These are phyloP conservation scores for Daphoenositta chrysoptera DNA, from an alignment of 2,113 vertebrate genomes.

Conservation along the genomic window DNA sequence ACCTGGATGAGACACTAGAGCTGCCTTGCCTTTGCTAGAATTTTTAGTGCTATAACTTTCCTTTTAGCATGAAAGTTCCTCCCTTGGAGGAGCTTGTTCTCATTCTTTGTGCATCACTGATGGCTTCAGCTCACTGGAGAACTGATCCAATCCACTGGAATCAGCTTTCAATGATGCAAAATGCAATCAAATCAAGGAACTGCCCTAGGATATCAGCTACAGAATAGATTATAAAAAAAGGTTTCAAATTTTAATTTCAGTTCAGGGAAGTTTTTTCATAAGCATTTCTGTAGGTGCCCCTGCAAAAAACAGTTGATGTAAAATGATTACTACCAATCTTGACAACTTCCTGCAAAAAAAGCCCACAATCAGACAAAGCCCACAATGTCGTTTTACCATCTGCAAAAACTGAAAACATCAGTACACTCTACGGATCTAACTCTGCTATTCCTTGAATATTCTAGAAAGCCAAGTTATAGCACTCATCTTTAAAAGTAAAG, in stretches of 20 bases:
- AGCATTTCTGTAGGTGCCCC: neutral
- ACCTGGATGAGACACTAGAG: neutral
- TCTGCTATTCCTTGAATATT: neutral
- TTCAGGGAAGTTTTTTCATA: neutral
- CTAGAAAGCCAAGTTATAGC: neutral
- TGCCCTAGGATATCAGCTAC: neutral
- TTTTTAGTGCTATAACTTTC: neutral
- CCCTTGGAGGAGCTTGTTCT: neutral
- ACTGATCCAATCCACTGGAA: neutral
- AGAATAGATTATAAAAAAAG: neutral
- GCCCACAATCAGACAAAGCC: neutral
- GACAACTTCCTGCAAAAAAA: neutral
- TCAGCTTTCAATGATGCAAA: slow-evolving; percentile 18
- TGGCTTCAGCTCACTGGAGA: neutral
- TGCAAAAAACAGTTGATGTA: neutral
- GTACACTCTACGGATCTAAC: neutral
- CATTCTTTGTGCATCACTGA: neutral
- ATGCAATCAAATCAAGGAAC: slow-evolving; percentile 17
- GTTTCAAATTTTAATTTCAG: slow-evolving; percentile 22
- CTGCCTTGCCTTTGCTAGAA: neutral
- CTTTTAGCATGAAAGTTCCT: neutral
- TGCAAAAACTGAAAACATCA: neutral
- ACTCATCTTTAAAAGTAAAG: neutral
- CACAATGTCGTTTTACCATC: neutral
- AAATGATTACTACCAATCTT: neutral